phyloP scores from a whole-genome alignment of 1,140 invertebrate genomes.

The Sminthurides bifidus region DNA sequence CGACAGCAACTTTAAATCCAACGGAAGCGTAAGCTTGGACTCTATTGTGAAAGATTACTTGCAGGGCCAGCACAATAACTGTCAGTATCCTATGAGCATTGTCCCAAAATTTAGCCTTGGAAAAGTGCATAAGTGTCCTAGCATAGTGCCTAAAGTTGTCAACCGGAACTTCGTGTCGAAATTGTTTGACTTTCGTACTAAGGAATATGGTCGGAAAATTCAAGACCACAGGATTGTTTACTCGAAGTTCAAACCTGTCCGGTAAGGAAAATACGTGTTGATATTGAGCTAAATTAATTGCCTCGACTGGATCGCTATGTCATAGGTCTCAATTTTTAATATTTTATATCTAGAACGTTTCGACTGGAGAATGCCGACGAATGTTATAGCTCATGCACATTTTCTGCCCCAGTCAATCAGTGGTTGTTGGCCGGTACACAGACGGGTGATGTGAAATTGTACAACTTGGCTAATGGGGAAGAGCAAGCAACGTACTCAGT shows the following conservation, averaged over 20 bases:
- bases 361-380: constrained; percentile 8
- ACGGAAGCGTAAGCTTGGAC: constrained; percentile 55
- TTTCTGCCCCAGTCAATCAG: constrained; percentile 48
- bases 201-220: neutral
- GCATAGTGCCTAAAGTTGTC: constrained; percentile 35
- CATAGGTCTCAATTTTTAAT: constrained; percentile 13
- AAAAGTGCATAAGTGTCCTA: constrained; percentile 74
- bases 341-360: constrained; percentile 7
- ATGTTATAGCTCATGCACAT: constrained; percentile 31
- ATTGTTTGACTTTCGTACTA: constrained; percentile 34
- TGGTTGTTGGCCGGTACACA: constrained; percentile 73
- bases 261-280: constrained; percentile 10
- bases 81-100: constrained; percentile 82
- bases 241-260: constrained; percentile 28
- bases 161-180: constrained; percentile 54
- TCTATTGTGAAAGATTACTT: constrained; percentile 92
- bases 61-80: constrained; percentile 86
- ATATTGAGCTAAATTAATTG: too few species aligned
- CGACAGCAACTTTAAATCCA: neutral
- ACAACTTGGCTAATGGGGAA: constrained; percentile 64
- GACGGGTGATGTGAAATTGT: constrained; percentile 73
- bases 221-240: constrained; percentile 12
- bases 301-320: too few species aligned
- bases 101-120: constrained; percentile 83
- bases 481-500: constrained; percentile 67